Evolutionary conservation across 2,113 vertebrate genomes (phyloP).

Genomic region (Diphyllodes magnificus): DNA sequence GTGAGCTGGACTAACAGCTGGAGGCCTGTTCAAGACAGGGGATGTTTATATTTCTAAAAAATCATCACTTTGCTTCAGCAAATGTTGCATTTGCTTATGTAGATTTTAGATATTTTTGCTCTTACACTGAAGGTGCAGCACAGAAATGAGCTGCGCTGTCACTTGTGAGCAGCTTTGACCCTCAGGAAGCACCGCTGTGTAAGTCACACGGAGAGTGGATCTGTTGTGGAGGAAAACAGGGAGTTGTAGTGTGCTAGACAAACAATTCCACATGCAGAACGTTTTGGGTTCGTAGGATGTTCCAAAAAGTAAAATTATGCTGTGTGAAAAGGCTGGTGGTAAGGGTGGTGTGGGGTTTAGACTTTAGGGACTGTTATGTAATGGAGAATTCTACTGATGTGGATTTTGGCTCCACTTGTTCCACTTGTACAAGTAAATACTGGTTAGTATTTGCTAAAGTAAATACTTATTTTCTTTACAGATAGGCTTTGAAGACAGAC

Average conservation of each 20-base stretch:
- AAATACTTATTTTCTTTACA: neutral
- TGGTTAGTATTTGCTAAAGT: neutral
- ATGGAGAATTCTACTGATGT: neutral
- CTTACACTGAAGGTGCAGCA: neutral
- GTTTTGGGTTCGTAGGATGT: neutral
- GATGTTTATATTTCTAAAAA: neutral
- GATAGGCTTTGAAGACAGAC: neutral
- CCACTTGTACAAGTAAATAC: neutral
- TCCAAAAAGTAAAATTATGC: neutral
- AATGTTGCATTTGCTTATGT: neutral
- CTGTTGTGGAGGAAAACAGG: neutral
- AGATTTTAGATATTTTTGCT: neutral
- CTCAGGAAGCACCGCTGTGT: neutral
- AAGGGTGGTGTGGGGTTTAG: neutral
- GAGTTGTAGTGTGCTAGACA: neutral
- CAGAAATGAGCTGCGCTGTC: neutral
- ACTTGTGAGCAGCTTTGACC: neutral
- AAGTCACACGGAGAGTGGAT: rapidly evolving
- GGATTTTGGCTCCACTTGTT: neutral
- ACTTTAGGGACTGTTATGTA: neutral
- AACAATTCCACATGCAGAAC: neutral
- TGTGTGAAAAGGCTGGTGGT: neutral
- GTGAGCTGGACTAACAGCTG: neutral
- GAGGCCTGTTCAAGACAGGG: neutral
- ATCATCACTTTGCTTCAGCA: neutral